phyloP scores from a whole-genome alignment of 2,113 vertebrate species.

The Hydropotes inermis region DNA sequence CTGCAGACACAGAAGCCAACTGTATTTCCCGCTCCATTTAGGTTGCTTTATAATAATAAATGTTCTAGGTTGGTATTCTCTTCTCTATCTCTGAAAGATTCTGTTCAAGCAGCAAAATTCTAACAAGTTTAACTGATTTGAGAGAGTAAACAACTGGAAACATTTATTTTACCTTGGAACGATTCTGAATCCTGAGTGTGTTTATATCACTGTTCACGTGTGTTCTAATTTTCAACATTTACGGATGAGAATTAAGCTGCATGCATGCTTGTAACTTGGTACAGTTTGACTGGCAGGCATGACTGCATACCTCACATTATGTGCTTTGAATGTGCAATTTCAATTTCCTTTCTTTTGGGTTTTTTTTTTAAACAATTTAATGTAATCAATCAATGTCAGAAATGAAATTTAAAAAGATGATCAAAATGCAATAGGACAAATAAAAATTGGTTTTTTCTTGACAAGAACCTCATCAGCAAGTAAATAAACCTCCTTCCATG shows the following conservation, averaged over 20 bases:
- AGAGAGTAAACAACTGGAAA: background rate
- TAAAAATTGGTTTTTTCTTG: background rate
- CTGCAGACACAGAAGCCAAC: background rate
- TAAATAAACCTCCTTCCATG: background rate
- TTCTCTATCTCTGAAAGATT: background rate
- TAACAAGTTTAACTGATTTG: background rate
- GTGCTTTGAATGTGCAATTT: background rate
- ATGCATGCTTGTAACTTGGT: background rate
- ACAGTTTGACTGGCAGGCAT: background rate
- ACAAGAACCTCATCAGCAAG: background rate
- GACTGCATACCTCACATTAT: background rate
- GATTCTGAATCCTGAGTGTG: background rate
- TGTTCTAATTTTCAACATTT: background rate
- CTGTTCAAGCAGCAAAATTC: background rate
- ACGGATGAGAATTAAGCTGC: background rate
- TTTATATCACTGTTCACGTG: background rate
- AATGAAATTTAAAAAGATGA: background rate
- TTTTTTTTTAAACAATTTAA: background rate
- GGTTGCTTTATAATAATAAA: background rate
- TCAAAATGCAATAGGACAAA: background rate
- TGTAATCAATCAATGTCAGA: background rate
- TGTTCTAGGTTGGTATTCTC: background rate
- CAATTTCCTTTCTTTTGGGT: background rate
- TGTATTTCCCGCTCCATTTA: background rate
- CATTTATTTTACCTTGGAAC: background rate